phyloP scores from a whole-genome alignment of 2,888 invertebrate species.

The Coecobrya sp. region DNA sequence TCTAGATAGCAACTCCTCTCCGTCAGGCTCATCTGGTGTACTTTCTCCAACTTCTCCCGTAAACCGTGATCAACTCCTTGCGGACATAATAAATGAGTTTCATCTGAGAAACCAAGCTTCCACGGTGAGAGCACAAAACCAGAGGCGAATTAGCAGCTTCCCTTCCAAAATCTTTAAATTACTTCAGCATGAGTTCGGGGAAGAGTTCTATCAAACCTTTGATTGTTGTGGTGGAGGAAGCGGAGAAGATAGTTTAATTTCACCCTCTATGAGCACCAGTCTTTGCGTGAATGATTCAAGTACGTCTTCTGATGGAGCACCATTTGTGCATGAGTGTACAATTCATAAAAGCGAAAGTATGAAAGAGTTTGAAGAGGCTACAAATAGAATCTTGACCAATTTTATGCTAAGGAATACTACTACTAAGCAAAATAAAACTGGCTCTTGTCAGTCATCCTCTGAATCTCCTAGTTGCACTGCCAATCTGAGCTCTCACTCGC shows the following conservation, averaged over 20 bases:
- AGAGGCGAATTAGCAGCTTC: constrained; percentile 82
- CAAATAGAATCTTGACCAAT: constrained; percentile 81
- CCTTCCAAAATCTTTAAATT: constrained; percentile 86
- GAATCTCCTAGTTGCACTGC: constrained; percentile 82
- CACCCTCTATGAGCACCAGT: constrained; percentile 79
- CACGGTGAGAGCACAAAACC: constrained; percentile 72
- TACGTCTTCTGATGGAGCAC: constrained; percentile 59
- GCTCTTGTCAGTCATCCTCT: constrained; percentile 57
- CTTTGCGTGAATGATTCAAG: constrained; percentile 77
- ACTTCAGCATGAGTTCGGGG: constrained; percentile 86
- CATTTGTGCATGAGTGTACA: constrained; percentile 82
- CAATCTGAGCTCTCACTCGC: constrained; percentile 75
- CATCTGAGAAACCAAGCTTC: constrained; percentile 82
- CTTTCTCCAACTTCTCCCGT: constrained; percentile 86
- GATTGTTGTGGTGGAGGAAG: constrained; percentile 82
- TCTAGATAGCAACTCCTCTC: constrained; percentile 85
- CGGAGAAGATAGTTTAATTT: constrained; percentile 78
- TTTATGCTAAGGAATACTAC: constrained; percentile 81
- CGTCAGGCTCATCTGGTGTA: constrained; percentile 85
- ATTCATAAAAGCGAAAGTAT: constrained; percentile 84
- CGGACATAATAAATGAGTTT: constrained; percentile 86
- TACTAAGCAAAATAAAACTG: constrained; percentile 68
- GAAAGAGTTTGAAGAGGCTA: constrained; percentile 84
- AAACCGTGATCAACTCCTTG: constrained; percentile 86
- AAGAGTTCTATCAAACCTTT: constrained; percentile 86